Base-by-base conservation (phyloP, 1,140 invertebrate species). In the Trissolcus basalis region DNA sequence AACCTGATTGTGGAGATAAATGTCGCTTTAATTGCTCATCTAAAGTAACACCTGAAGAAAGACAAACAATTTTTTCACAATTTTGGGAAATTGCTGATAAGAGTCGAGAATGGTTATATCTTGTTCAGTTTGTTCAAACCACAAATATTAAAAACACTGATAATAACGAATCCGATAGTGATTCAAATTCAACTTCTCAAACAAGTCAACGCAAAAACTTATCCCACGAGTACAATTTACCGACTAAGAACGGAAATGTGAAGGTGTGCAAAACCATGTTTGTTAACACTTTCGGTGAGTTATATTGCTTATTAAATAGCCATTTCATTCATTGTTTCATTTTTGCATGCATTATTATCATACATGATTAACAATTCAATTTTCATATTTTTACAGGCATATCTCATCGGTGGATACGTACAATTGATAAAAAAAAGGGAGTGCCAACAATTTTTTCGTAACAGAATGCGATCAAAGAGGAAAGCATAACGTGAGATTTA, bases 261-360 rank as follows among this genome's bases (percentile, higher is more conserved):
- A 0, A 14, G 1, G 14, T 55, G 1, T 55, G 51, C 33, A 55
- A 41, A 43, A 55, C 51, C 2, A 54, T 54, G 51, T 54, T 54
- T 27, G 11, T 14, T n/a, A 41, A 54, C 16, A 54, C 51, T 6
- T 19, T 55, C 4, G 5, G 53, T 43, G 3, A 6, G 39, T 43
- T n/a, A 9, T 4, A 6, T 43, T 9, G 4, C 8, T 6, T 11
- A 43, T 43, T 43, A 9, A 5, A 43, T 11, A 9, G 12, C 4
- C 6, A 43, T 43, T 4, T 43, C n/a, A n/a, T n/a, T n/a, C n/a
- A n/a, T n/a, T n/a, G n/a, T n/a, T n/a, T n/a, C n/a, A n/a, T n/a
- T n/a, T n/a, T n/a, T n/a, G n/a, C n/a, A n/a, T n/a, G n/a, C n/a
- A n/a, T n/a, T n/a, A n/a, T n/a, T n/a, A n/a, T n/a, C n/a, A n/a